These are phyloP conservation scores for Lonchura striata DNA, from an alignment of 2,113 vertebrate genomes.

Conservation along the genomic window DNA sequence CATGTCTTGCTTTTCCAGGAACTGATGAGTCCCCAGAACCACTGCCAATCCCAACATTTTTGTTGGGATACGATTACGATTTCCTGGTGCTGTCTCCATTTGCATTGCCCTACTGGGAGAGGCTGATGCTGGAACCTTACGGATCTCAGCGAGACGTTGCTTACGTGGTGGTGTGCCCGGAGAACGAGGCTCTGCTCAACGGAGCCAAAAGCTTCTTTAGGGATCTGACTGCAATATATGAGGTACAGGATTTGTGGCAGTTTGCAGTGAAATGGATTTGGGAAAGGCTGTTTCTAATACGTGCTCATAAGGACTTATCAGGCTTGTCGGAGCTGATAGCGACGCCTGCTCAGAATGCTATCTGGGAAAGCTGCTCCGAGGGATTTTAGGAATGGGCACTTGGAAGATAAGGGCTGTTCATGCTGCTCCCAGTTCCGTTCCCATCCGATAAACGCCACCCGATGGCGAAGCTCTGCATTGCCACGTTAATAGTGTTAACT, in stretches of 20 bases:
- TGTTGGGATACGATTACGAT: constrained; percentile 96
- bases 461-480: constrained; percentile 13
- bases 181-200: constrained; percentile 94
- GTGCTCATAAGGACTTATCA: not conserved
- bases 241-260: constrained; percentile 76
- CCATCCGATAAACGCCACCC: constrained; percentile 15
- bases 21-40: constrained; percentile 99
- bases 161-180: constrained; percentile 97
- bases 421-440: not conserved
- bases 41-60: constrained; percentile 96
- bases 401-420: not conserved
- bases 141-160: constrained; percentile 95
- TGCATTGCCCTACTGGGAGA: constrained; percentile 97
- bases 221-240: constrained; percentile 95
- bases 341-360: not conserved
- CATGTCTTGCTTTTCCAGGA: constrained; percentile 75
- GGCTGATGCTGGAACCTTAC: constrained; percentile 94
- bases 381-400: constrained; percentile 27
- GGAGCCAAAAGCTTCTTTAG: constrained; percentile 95
- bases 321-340: not conserved
- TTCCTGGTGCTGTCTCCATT: constrained; percentile 98
- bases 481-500: not conserved
- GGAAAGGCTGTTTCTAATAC: not conserved
- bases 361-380: not conserved
- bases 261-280: not conserved